phyloP scores from a whole-genome alignment of 2,888 invertebrate species.

The Hedychridium roseum region DNA sequence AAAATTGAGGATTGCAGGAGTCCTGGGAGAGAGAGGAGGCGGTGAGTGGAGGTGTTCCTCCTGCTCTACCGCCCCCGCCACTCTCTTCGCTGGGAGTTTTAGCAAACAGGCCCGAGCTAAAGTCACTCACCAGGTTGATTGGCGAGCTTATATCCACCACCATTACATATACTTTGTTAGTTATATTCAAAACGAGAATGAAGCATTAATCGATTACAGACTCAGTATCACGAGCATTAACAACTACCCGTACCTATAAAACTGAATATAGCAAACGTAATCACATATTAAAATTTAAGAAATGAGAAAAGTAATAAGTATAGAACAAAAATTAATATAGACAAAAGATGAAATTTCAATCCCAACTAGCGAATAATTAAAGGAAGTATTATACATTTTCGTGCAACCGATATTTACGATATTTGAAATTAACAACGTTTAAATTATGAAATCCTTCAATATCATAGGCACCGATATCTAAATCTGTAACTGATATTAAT shows the following conservation, averaged over 20 bases:
- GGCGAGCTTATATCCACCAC: slow-evolving; percentile 75
- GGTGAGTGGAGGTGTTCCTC: slow-evolving; percentile 73
- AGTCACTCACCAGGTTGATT: slow-evolving; percentile 92
- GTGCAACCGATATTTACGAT: too few species aligned
- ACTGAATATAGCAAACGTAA: neutral
- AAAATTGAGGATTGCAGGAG: slow-evolving; percentile 59
- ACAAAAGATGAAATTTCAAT: too few species aligned
- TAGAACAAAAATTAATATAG: slow-evolving; percentile 21
- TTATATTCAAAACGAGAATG: slow-evolving; percentile 21
- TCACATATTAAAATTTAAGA: neutral
- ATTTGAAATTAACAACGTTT: too few species aligned
- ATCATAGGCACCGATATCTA: too few species aligned
- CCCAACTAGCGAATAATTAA: too few species aligned
- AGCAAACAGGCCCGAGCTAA: slow-evolving; percentile 93
- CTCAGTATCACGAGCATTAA: too few species aligned
- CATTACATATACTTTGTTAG: slow-evolving; percentile 53
- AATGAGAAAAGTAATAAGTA: slow-evolving; percentile 16
- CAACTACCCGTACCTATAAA: too few species aligned
- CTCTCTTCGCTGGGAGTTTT: slow-evolving; percentile 92
- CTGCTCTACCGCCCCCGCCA: slow-evolving; percentile 70
- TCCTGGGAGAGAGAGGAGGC: slow-evolving; percentile 64
- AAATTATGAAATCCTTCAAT: too few species aligned
- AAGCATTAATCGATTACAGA: slow-evolving; percentile 1
- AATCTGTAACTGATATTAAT: too few species aligned
- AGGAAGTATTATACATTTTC: too few species aligned